Evolutionary conservation across 92 coral and sea anemone genomes (phyloP).

Genomic region (Bergia sp.): DNA sequence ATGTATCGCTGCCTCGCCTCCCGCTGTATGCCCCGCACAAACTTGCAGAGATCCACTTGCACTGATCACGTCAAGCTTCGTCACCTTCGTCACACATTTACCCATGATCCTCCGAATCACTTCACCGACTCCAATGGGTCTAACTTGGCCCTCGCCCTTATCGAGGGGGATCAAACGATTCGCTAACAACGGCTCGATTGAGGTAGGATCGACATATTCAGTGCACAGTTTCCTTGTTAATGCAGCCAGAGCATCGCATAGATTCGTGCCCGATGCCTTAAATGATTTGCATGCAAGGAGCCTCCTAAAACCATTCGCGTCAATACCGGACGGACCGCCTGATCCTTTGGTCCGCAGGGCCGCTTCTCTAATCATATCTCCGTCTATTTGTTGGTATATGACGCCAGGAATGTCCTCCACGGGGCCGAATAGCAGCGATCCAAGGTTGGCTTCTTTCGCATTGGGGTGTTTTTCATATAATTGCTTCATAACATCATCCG

Average conservation of each 20-base stretch:
- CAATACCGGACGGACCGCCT: too few species aligned
- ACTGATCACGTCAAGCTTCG: constrained; percentile 17
- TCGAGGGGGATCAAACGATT: constrained; percentile 16
- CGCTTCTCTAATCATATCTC: too few species aligned
- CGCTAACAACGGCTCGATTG: neutral
- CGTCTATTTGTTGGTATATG: too few species aligned
- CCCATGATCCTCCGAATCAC: constrained; percentile 16
- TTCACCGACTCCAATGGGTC: constrained; percentile 30
- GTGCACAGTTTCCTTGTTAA: constrained; percentile 17
- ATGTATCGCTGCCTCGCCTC: constrained; percentile 35
- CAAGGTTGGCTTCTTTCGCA: too few species aligned
- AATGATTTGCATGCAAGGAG: neutral
- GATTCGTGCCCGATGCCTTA: neutral
- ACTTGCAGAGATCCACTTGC: constrained; percentile 48
- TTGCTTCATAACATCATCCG: too few species aligned
- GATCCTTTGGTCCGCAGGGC: neutral
- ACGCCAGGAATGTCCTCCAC: too few species aligned
- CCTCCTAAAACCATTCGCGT: too few species aligned
- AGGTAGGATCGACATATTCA: constrained; percentile 23
- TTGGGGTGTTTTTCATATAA: too few species aligned
- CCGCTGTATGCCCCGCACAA: constrained; percentile 49
- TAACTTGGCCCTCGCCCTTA: constrained; percentile 28
- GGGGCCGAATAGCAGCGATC: too few species aligned
- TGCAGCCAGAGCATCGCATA: constrained; percentile 27
- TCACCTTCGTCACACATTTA: constrained; percentile 15